Conservation (phyloP, 1,140 invertebrate species). For the Sarcophaga bullata region DNA sequence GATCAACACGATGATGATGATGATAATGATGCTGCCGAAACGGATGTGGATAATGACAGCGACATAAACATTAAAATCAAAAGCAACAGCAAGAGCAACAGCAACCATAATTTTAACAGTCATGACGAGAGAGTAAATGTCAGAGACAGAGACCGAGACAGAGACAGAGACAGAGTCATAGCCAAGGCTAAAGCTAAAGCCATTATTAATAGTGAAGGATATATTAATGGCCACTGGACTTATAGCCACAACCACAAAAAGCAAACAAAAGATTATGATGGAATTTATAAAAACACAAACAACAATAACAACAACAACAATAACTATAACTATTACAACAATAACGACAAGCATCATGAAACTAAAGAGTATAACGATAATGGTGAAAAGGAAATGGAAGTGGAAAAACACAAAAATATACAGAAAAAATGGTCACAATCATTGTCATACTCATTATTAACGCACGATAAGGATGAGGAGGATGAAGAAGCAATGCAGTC, state of each 20-base stretch:
- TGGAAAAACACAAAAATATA: neutral
- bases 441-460: conserved; percentile 3
- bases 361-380: neutral
- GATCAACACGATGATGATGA: conserved; percentile 1
- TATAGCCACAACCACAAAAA: conserved; percentile 19
- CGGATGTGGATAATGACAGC: conserved; percentile 42
- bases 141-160: neutral
- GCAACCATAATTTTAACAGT: no score
- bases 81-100: conserved; percentile 26
- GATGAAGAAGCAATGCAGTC: neutral
- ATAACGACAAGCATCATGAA: conserved; percentile 41
- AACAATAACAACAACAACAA: conserved; percentile 42
- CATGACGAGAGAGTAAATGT: neutral
- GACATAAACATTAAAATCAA: conserved; percentile 34
- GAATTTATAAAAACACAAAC: conserved; percentile 1
- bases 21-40: conserved; percentile 43
- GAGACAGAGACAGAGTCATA: neutral
- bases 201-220: neutral
- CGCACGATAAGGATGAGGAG: neutral
- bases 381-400: neutral
- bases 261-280: conserved; percentile 13
- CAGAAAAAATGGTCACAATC: neutral
- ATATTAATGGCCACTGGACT: conserved; percentile 42
- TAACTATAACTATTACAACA: conserved; percentile 40
- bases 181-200: neutral